Evolutionary conservation across 2,888 invertebrate genomes (phyloP).

Genomic region (Lamellibrachia columna): DNA sequence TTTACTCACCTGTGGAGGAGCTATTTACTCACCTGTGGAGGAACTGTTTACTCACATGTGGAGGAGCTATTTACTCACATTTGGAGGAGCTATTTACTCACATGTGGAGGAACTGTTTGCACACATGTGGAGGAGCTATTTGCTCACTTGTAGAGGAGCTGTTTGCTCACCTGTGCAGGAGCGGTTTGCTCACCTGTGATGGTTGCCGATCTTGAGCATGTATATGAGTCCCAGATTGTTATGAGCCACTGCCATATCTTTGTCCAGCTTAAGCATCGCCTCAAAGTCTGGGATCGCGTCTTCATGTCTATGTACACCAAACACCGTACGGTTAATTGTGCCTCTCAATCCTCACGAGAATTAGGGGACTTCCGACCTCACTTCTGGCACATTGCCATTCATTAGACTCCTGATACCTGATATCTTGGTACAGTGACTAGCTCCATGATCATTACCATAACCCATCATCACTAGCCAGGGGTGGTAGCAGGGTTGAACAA

Average conservation of each 20-base stretch:
- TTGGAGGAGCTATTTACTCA: not conserved
- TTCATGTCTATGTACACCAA: conserved; percentile 51
- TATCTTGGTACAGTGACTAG: too few species aligned
- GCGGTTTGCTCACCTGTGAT: conserved; percentile 35
- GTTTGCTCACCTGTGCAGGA: not conserved
- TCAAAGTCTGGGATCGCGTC: conserved; percentile 66
- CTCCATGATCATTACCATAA: too few species aligned
- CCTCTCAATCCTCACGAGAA: not conserved
- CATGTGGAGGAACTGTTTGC: not conserved
- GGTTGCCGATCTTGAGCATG: conserved; percentile 59
- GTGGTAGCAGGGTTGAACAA: too few species aligned
- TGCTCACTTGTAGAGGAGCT: not conserved
- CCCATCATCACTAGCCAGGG: too few species aligned
- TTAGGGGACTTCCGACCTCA: too few species aligned
- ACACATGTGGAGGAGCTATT: not conserved
- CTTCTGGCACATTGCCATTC: too few species aligned
- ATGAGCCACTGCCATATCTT: conserved; percentile 62
- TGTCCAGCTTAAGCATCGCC: conserved; percentile 61
- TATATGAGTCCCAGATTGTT: conserved; percentile 64
- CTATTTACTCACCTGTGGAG: not conserved
- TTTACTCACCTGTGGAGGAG: too few species aligned
- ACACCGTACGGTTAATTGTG: not conserved
- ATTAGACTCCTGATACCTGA: too few species aligned
- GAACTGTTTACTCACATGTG: not conserved
- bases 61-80: not conserved